Evolutionary conservation across 2,888 invertebrate genomes (phyloP).

Genomic region (Sceliomorpha sp.): DNA sequence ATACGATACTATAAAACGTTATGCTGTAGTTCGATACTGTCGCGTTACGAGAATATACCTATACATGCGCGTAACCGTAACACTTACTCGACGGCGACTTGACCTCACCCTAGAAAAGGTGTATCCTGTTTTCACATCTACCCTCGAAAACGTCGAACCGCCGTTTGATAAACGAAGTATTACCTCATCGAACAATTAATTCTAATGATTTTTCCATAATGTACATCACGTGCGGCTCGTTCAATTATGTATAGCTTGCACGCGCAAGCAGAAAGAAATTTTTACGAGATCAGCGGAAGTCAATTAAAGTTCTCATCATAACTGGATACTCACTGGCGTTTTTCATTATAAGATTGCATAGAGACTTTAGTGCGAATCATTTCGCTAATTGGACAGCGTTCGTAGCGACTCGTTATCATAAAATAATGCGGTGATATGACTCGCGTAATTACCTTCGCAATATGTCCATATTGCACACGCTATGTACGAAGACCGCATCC

Average conservation of each 20-base stretch:
- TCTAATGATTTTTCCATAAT: slow-evolving; percentile 27
- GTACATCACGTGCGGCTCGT: slow-evolving; percentile 15
- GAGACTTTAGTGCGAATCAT: slow-evolving; percentile 51
- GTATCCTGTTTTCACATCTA: slow-evolving; percentile 4
- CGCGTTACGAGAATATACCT: no score
- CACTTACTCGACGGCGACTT: no score
- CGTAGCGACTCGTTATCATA: slow-evolving; percentile 50
- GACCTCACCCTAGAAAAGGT: no score
- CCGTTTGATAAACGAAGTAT: slow-evolving; percentile 14
- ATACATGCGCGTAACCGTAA: no score
- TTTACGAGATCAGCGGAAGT: slow-evolving; percentile 47
- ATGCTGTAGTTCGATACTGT: no score
- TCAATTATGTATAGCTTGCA: slow-evolving; percentile 32
- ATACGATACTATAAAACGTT: no score
- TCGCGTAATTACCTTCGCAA: slow-evolving; percentile 60
- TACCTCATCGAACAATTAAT: slow-evolving; percentile 33
- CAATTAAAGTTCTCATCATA: slow-evolving; percentile 48
- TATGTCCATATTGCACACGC: slow-evolving; percentile 52
- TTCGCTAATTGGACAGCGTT: slow-evolving; percentile 54
- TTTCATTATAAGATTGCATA: slow-evolving; percentile 46
- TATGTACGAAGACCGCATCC: slow-evolving; percentile 43
- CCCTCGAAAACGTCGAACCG: slow-evolving; percentile 7
- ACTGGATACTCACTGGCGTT: slow-evolving; percentile 39
- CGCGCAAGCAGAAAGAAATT: slow-evolving; percentile 24
- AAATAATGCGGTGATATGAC: slow-evolving; percentile 56